phyloP scores from a whole-genome alignment of 1,140 invertebrate species.

The Fopius arisanus region DNA sequence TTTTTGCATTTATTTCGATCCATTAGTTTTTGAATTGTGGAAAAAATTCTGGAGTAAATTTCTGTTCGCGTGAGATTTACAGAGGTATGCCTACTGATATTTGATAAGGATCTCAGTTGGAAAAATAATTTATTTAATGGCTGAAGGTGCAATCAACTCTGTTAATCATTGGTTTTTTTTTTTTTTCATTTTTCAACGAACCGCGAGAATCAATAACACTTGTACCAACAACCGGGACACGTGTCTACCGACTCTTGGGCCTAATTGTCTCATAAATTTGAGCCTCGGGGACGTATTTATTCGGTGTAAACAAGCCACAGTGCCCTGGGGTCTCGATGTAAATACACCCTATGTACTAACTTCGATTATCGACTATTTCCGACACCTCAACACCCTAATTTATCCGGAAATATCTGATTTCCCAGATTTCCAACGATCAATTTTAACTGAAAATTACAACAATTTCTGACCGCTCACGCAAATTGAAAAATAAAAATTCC shows the following conservation, averaged over 20 bases:
- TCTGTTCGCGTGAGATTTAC: no score
- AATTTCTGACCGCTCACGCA: no score
- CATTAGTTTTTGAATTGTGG: no score
- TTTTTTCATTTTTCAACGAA: no score
- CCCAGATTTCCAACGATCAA: no score
- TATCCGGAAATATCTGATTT: background rate
- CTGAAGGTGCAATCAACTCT: background rate
- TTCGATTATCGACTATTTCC: background rate
- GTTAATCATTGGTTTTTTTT: no score
- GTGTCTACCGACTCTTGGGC: background rate
- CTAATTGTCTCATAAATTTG: background rate
- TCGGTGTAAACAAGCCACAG: background rate
- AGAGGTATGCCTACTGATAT: no score
- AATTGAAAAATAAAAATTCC: no score
- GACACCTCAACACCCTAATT: background rate
- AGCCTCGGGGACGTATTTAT: background rate
- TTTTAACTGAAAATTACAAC: no score
- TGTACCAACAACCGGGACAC: background rate
- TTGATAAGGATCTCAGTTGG: no score
- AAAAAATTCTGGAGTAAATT: no score
- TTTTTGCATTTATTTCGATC: background rate
- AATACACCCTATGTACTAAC: background rate
- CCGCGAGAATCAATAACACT: background rate
- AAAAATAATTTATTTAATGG: no score
- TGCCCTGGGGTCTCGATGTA: background rate